A percentile compares a stretch with the other conserved stretches of the same genome.
Evolutionary conservation across 92 coral and sea anemone species (phyloP).

Genomic region (Porites divaricata): DNA sequence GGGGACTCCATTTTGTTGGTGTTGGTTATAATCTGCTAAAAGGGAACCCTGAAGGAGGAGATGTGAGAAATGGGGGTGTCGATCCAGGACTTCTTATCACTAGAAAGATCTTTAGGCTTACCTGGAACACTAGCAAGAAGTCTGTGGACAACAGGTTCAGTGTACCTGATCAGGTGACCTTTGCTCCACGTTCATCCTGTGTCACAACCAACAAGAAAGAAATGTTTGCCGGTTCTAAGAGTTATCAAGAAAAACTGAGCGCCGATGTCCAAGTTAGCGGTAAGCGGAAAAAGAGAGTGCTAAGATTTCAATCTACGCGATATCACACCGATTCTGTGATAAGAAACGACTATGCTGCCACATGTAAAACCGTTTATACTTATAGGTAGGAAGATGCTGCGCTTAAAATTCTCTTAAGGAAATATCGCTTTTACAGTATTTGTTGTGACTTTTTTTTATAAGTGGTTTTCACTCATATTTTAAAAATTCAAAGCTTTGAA

Average conservation of each 20-base stretch:
- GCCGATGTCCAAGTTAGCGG: conserved; percentile 1
- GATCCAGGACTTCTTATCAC: conserved; percentile 66
- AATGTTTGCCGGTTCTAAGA: conserved; percentile 3
- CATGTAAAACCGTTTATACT: too few species aligned
- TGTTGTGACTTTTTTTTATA: not conserved
- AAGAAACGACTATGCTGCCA: too few species aligned
- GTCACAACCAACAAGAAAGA: not conserved
- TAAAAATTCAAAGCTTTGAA: not conserved
- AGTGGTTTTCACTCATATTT: not conserved
- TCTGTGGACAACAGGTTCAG: not conserved
- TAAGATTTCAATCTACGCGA: not conserved
- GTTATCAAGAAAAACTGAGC: conserved; percentile 17
- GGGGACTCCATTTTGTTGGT: conserved; percentile 60
- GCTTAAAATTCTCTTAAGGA: too few species aligned
- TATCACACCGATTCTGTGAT: not conserved
- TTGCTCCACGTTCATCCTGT: conserved; percentile 18
- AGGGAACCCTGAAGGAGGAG: conserved; percentile 72
- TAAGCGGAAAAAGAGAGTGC: not conserved
- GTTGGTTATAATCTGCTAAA: conserved; percentile 63
- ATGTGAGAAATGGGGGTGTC: conserved; percentile 62
- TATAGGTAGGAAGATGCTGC: too few species aligned
- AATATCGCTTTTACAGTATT: not conserved
- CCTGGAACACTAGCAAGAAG: conserved; percentile 29
- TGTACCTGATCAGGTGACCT: conserved; percentile 26
- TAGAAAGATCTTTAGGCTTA: conserved; percentile 46